Percentiles rank a stretch among this genome's conserved stretches.
Conservation (phyloP, 2,888 invertebrate species). For the Trichogramma evanescens region DNA sequence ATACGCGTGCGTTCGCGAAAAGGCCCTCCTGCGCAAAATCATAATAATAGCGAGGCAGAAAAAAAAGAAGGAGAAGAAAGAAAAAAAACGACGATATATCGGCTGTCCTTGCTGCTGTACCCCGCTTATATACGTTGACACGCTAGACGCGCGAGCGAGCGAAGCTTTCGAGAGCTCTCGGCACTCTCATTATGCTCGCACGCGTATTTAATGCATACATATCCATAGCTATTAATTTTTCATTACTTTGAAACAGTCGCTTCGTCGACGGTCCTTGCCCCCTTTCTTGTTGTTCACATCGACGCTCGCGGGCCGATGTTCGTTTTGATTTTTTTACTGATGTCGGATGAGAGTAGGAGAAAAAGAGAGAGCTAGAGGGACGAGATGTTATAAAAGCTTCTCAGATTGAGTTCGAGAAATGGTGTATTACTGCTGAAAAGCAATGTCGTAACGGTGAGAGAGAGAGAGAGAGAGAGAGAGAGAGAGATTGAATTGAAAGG, state of each 20-base stretch:
- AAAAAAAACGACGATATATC: background rate
- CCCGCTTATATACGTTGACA: slow-evolving; percentile 9
- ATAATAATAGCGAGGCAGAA: background rate
- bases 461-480: too few relatives aligned
- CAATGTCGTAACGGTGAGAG: too few relatives aligned
- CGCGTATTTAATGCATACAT: slow-evolving; percentile 5
- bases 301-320: background rate
- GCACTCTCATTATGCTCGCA: slow-evolving; percentile 38
- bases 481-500: too few relatives aligned
- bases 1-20: slow-evolving; percentile 28
- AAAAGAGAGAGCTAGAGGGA: too few relatives aligned
- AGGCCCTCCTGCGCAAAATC: slow-evolving; percentile 28
- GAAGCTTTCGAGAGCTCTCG: slow-evolving; percentile 18
- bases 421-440: too few relatives aligned
- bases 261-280: slow-evolving; percentile 8
- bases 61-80: slow-evolving; percentile 10
- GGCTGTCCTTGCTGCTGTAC: slow-evolving; percentile 17
- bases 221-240: slow-evolving; percentile 40
- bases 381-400: too few relatives aligned
- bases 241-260: slow-evolving; percentile 32
- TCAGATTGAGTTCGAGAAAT: too few relatives aligned
- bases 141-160: slow-evolving; percentile 22
- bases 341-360: too few relatives aligned
- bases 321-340: too few relatives aligned
- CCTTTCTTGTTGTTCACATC: background rate